Percentiles rank a stretch among this genome's conserved stretches.
These are phyloP conservation scores for Abrostola triplasia DNA, from an alignment of 2,888 invertebrate species.

Conservation along the genomic window DNA sequence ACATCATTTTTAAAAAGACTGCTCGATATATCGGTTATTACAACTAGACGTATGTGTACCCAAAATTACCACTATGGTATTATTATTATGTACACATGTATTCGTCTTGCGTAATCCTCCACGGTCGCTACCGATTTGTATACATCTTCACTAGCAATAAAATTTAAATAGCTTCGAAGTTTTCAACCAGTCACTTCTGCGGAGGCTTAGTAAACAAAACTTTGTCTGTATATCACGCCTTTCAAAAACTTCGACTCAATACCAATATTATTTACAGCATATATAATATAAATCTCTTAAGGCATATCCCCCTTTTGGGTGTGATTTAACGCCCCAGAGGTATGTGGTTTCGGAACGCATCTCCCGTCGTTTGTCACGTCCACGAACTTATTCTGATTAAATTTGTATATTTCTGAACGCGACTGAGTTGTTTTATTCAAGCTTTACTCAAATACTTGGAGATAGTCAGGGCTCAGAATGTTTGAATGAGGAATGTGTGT, in stretches of 20 bases:
- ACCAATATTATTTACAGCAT: conserved; percentile 21
- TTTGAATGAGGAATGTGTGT: conserved; percentile 11
- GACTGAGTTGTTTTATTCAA: background rate
- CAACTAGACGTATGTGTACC: no score
- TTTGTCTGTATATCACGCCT: conserved; percentile 28
- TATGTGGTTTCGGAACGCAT: conserved; percentile 38
- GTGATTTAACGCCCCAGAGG: conserved; percentile 49
- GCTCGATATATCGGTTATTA: no score
- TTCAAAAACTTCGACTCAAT: conserved; percentile 27
- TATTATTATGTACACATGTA: no score
- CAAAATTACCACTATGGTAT: background rate
- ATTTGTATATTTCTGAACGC: conserved; percentile 16
- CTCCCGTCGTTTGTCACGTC: conserved; percentile 19
- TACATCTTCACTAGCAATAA: background rate
- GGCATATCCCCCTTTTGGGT: conserved; percentile 40
- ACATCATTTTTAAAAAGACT: no score
- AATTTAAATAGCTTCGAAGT: conserved; percentile 3
- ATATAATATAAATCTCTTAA: conserved; percentile 46
- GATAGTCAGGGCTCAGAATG: background rate
- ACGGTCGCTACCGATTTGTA: conserved; percentile 5
- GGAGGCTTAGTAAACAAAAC: conserved; percentile 10
- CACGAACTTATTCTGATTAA: conserved; percentile 44
- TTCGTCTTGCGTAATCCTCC: background rate
- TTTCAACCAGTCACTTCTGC: conserved; percentile 12
- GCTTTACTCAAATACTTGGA: conserved; percentile 5